phyloP scores from a whole-genome alignment of 2,113 vertebrate genomes.

The Butastur rufipennis region DNA sequence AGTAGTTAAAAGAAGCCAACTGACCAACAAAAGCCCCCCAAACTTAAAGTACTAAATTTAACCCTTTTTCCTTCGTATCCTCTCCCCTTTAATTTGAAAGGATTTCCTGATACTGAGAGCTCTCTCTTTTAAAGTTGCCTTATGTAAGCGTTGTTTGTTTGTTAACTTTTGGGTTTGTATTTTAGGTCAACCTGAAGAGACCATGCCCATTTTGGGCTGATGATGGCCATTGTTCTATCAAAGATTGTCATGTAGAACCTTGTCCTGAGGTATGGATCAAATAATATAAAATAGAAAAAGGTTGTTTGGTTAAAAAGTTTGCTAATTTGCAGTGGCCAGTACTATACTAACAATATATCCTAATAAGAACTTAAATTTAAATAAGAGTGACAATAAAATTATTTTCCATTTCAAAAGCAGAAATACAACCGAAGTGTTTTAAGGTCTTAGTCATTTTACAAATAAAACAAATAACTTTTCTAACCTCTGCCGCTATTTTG shows the following conservation, averaged over 20 bases:
- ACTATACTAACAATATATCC: background rate
- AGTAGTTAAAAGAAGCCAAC: background rate
- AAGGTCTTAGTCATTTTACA: background rate
- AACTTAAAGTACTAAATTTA: background rate
- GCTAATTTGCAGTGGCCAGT: background rate
- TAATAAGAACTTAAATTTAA: background rate
- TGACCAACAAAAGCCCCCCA: background rate
- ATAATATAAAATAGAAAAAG: background rate
- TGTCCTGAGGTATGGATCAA: conserved; percentile 89
- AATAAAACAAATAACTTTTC: background rate
- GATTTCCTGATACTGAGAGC: background rate
- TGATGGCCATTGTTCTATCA: conserved; percentile 93
- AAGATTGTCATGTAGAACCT: conserved; percentile 95
- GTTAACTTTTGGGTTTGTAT: background rate
- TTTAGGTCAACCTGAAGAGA: conserved; percentile 92
- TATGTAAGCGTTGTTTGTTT: background rate
- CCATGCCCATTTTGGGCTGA: conserved; percentile 96
- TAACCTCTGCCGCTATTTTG: background rate
- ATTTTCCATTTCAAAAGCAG: background rate
- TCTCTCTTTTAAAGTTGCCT: background rate
- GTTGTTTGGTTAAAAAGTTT: background rate
- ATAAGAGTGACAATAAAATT: background rate
- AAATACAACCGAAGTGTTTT: background rate
- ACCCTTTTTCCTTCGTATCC: background rate
- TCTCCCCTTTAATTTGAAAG: background rate